Percentiles rank a stretch among this genome's conserved stretches.
Evolutionary conservation across 1,140 invertebrate genomes (phyloP).

Genomic region (Atta cephalotes): DNA sequence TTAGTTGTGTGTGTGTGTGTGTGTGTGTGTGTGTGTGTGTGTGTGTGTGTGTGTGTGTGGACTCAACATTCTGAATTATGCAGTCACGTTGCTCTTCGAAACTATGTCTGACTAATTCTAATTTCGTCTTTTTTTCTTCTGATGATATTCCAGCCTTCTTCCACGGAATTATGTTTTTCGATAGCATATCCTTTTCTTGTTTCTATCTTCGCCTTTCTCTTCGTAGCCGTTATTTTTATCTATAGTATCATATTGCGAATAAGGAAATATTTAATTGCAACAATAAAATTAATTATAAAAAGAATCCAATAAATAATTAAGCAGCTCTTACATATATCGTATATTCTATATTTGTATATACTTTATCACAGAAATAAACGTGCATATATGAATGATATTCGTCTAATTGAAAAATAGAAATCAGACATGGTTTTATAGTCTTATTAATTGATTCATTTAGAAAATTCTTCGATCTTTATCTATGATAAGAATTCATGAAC

Average conservation of each 20-base stretch:
- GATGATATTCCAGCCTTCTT: neutral
- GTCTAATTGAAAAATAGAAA: too few species aligned
- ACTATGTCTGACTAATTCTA: constrained; percentile 10
- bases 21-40: too few species aligned
- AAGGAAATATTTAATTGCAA: constrained; percentile 2
- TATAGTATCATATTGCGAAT: neutral
- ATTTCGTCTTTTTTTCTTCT: constrained; percentile 2
- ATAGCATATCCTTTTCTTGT: neutral
- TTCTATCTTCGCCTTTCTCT: neutral
- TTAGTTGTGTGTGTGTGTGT: too few species aligned
- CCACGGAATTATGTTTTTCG: neutral
- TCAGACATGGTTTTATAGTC: too few species aligned
- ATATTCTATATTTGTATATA: neutral
- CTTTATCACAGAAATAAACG: constrained; percentile 11
- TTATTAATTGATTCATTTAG: neutral
- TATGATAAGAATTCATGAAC: neutral
- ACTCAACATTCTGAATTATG: neutral
- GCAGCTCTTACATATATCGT: neutral
- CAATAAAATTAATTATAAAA: too few species aligned
- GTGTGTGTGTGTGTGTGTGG: too few species aligned
- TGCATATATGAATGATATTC: neutral
- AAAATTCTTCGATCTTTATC: neutral
- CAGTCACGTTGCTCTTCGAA: neutral
- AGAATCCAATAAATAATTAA: neutral
- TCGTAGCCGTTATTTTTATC: constrained; percentile 20